These are phyloP conservation scores for Acomys russatus DNA, from an alignment of 2,797 vertebrate species.

Conservation along the genomic window DNA sequence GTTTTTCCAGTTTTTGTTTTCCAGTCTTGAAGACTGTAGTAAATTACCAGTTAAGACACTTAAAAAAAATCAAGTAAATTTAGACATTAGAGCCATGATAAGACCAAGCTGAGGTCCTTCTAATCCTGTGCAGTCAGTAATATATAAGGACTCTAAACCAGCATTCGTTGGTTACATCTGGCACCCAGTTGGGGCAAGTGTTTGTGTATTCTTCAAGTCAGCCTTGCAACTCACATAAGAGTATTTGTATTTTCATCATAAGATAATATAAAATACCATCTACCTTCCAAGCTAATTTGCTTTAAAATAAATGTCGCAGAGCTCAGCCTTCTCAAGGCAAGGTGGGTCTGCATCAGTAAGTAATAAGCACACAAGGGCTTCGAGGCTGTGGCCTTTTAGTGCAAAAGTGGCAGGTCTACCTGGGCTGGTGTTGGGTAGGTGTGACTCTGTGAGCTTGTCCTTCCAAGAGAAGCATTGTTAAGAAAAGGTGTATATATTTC, in stretches of 20 bases:
- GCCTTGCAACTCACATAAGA: not conserved
- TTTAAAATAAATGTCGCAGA: not conserved
- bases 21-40: slow-evolving; percentile 55
- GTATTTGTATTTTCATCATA: no score
- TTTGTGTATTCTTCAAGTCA: slow-evolving; percentile 72
- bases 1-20: slow-evolving; percentile 67
- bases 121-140: slow-evolving; percentile 18
- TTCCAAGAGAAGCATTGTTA: not conserved
- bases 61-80: slow-evolving; percentile 61
- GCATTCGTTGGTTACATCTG: slow-evolving; percentile 46
- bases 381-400: slow-evolving; percentile 11
- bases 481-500: slow-evolving; percentile 61
- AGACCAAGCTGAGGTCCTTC: slow-evolving; percentile 42
- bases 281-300: not conserved
- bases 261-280: no score
- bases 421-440: not conserved
- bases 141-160: not conserved
- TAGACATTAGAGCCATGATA: slow-evolving; percentile 37
- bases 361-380: not conserved
- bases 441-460: slow-evolving; percentile 48
- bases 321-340: slow-evolving; percentile 61
- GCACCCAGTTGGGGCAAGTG: slow-evolving; percentile 20
- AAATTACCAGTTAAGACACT: slow-evolving; percentile 61
- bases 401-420: not conserved
- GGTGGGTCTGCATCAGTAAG: slow-evolving; percentile 4